These are phyloP conservation scores for Nanorana parkeri DNA, from an alignment of 2,113 vertebrate genomes.

Conservation along the genomic window DNA sequence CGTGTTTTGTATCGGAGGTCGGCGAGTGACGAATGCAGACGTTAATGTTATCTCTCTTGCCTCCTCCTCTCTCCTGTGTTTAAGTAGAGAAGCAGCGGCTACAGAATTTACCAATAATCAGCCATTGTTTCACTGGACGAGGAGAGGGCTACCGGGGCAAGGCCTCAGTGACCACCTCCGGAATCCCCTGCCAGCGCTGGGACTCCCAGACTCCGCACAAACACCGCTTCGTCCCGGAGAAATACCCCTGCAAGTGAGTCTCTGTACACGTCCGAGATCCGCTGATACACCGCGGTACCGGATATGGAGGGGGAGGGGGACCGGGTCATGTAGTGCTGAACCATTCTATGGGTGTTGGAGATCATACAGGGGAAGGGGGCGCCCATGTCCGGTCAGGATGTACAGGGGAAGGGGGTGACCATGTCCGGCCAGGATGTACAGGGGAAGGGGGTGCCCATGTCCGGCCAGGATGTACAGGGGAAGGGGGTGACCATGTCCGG, in stretches of 20 bases:
- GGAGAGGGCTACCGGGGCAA: conserved; percentile 89
- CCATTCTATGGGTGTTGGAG: too few relatives aligned
- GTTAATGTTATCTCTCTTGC: background rate
- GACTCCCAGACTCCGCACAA: conserved; percentile 84
- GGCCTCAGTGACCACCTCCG: conserved; percentile 83
- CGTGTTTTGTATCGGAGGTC: too few relatives aligned
- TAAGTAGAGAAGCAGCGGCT: conserved; percentile 66
- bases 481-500: background rate
- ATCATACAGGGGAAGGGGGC: too few relatives aligned
- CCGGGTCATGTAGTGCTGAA: too few relatives aligned
- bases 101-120: conserved; percentile 58
- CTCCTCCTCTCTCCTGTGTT: background rate
- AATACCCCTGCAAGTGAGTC: conserved; percentile 92
- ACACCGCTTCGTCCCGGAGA: conserved; percentile 87
- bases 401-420: too few relatives aligned
- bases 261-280: too few relatives aligned
- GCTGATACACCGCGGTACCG: too few relatives aligned
- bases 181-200: conserved; percentile 93
- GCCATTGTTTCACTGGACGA: conserved; percentile 84
- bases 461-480: background rate
- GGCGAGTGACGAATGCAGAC: too few relatives aligned
- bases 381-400: background rate
- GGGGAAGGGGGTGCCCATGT: background rate
- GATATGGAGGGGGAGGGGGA: too few relatives aligned
- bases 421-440: background rate